Conservation (phyloP, 64 coral and sea anemone genomes). For the Pocillopora damicornis region DNA sequence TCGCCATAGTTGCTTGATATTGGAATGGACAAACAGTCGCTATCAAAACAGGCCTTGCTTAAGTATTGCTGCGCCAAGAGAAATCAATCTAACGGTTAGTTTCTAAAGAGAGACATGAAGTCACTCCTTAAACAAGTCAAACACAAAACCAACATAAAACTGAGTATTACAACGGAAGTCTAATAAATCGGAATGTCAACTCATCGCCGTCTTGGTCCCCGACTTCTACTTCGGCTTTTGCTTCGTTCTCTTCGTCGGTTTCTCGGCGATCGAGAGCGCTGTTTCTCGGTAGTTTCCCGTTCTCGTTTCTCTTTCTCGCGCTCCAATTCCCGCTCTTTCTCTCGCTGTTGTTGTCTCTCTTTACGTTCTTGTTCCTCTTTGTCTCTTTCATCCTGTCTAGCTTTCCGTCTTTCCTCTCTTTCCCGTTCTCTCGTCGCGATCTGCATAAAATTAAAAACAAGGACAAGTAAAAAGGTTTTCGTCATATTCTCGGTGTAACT, state of each 20-base stretch:
- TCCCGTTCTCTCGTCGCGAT: slow-evolving; percentile 52
- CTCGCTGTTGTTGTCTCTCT: slow-evolving; percentile 45
- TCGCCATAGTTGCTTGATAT: too few relatives aligned
- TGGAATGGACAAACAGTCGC: too few relatives aligned
- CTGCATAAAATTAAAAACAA: slow-evolving; percentile 12
- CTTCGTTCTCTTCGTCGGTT: slow-evolving; percentile 45
- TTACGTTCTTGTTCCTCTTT: slow-evolving; percentile 54
- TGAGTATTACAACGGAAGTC: too few relatives aligned
- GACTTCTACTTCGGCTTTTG: slow-evolving; percentile 68
- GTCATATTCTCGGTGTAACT: background rate
- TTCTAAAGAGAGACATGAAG: too few relatives aligned
- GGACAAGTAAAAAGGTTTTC: background rate
- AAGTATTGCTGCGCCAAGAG: too few relatives aligned
- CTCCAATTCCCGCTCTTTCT: slow-evolving; percentile 42
- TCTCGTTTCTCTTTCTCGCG: slow-evolving; percentile 52
- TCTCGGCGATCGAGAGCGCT: slow-evolving; percentile 29
- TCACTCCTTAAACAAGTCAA: too few relatives aligned
- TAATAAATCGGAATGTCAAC: background rate
- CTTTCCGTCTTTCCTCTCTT: slow-evolving; percentile 66
- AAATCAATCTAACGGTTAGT: too few relatives aligned
- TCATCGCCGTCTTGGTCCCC: slow-evolving; percentile 22
- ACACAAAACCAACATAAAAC: too few relatives aligned
- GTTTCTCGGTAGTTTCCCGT: background rate
- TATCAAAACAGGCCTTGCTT: too few relatives aligned
- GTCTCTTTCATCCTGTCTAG: slow-evolving; percentile 53